Conservation (phyloP, 1,140 invertebrate genomes). For the Micrasema longulum region DNA sequence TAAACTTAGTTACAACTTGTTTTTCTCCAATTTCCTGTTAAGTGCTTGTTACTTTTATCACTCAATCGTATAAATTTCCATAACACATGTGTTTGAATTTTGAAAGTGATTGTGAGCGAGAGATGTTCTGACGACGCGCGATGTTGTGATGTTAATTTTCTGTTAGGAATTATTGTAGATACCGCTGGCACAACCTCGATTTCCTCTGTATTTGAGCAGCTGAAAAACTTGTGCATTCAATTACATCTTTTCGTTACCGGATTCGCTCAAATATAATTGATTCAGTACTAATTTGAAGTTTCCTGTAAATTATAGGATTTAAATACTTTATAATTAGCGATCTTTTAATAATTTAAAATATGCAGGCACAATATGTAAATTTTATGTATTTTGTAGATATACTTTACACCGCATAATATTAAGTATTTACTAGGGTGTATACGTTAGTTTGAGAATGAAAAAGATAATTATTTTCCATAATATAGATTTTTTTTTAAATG, state of each 20-base stretch:
- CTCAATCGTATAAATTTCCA: not conserved
- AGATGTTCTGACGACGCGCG: not conserved
- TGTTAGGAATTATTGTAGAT: not conserved
- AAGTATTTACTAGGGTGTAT: too few relatives aligned
- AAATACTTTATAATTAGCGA: too few relatives aligned
- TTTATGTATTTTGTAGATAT: too few relatives aligned
- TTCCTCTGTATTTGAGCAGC: constrained; percentile 24
- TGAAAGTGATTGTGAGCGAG: not conserved
- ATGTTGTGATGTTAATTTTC: constrained; percentile 1
- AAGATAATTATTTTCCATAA: too few relatives aligned
- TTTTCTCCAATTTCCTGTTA: not conserved
- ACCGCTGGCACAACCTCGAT: not conserved
- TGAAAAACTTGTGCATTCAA: not conserved
- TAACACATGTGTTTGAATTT: constrained; percentile 16
- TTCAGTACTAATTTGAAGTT: not conserved
- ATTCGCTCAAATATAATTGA: not conserved
- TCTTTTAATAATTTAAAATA: too few relatives aligned
- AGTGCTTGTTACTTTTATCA: not conserved
- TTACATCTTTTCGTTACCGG: not conserved
- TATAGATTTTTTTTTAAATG: too few relatives aligned
- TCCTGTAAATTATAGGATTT: not conserved
- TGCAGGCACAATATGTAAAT: too few relatives aligned
- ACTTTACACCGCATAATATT: too few relatives aligned
- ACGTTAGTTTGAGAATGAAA: too few relatives aligned
- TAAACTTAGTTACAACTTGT: not conserved